phyloP scores from a whole-genome alignment of 2,113 vertebrate species.

The Phyllostomus discolor region DNA sequence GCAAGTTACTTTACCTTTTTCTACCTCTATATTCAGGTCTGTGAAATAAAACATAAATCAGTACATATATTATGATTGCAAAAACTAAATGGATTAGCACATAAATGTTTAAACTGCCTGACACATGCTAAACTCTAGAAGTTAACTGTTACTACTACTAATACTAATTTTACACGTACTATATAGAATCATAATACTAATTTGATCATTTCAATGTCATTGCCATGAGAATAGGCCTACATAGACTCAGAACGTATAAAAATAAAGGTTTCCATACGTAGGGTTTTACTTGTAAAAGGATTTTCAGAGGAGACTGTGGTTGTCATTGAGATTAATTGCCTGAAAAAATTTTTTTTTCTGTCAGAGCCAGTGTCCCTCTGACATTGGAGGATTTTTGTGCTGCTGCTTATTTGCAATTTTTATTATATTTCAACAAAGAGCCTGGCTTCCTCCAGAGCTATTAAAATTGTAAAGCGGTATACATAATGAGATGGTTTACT shows the following conservation, averaged over 20 bases:
- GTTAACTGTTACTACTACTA: background rate
- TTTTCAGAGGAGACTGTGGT: background rate
- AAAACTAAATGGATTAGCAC: background rate
- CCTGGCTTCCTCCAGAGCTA: background rate
- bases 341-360: background rate
- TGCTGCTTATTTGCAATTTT: background rate
- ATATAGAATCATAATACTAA: background rate
- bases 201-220: background rate
- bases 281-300: background rate
- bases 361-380: background rate
- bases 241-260: background rate
- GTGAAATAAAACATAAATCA: background rate
- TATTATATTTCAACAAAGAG: constrained; percentile 23
- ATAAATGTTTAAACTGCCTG: background rate
- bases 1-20: background rate
- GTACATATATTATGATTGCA: background rate
- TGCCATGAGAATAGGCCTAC: background rate
- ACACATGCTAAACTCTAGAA: background rate
- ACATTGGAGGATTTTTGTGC: background rate
- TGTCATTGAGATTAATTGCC: constrained; percentile 37
- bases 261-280: background rate
- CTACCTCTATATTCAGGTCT: background rate
- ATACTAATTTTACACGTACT: background rate
- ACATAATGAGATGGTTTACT: background rate
- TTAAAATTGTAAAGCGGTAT: background rate